These are phyloP conservation scores for Botia almorhae DNA, from an alignment of 2,797 vertebrate species.

Conservation along the genomic window DNA sequence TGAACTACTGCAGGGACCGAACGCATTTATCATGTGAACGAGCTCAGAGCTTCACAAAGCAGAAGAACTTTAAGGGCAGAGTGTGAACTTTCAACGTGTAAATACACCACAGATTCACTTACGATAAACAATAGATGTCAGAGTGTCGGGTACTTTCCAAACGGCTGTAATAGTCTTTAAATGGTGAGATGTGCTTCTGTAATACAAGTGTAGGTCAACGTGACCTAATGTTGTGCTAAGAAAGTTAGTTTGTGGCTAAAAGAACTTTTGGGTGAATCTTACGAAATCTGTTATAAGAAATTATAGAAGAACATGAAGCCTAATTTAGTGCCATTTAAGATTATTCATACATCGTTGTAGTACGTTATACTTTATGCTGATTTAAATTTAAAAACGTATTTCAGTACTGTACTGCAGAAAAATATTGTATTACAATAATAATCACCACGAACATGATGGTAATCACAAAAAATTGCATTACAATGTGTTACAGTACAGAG, in stretches of 20 bases:
- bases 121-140: background rate
- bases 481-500: background rate
- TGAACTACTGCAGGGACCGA: slow-evolving; percentile 8
- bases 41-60: slow-evolving; percentile 17
- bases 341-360: background rate
- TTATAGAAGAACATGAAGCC: background rate
- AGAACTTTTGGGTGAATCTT: slow-evolving; percentile 13
- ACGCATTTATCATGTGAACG: background rate
- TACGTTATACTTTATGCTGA: background rate
- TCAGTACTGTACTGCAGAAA: background rate
- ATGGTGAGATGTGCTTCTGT: background rate
- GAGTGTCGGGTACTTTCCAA: slow-evolving; percentile 40
- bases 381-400: background rate
- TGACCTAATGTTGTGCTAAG: background rate
- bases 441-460: background rate
- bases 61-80: slow-evolving; percentile 8
- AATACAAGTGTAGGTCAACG: background rate
- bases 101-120: background rate
- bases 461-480: background rate
- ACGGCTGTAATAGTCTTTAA: slow-evolving; percentile 11
- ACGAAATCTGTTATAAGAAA: background rate
- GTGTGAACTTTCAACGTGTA: slow-evolving; percentile 31
- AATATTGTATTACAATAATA: background rate
- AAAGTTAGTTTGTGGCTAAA: background rate
- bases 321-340: background rate